Conservation (phyloP, 2,888 invertebrate genomes). For the Cylloceria caligata region DNA sequence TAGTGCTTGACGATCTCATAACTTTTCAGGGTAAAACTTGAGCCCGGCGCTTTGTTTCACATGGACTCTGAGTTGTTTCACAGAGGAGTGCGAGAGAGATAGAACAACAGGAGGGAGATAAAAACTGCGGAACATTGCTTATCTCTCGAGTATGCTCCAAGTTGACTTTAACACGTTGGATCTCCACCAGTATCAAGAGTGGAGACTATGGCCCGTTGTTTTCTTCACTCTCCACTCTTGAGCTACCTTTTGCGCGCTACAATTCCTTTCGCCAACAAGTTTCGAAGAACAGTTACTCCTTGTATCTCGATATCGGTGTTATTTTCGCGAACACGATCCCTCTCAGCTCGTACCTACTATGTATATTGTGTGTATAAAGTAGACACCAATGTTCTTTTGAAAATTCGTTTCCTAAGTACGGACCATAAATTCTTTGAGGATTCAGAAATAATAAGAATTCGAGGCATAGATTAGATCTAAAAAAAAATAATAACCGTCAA, state of each 20-base stretch:
- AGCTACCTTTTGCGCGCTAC: not conserved
- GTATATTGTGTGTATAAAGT: not conserved
- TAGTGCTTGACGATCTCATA: conserved; percentile 53
- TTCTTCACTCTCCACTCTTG: conserved; percentile 8
- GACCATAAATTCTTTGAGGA: not conserved
- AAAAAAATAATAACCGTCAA: no score
- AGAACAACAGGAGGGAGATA: conserved; percentile 13
- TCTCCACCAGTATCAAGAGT: conserved; percentile 31
- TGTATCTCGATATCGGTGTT: conserved; percentile 33
- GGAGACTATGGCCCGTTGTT: conserved; percentile 54
- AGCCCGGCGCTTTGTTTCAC: conserved; percentile 59
- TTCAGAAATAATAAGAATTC: not conserved
- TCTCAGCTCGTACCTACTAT: not conserved
- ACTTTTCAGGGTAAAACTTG: conserved; percentile 60
- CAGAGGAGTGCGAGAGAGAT: conserved; percentile 34
- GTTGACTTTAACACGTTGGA: conserved; percentile 58
- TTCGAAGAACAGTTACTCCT: conserved; percentile 40
- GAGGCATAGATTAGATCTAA: not conserved
- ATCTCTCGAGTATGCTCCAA: conserved; percentile 57
- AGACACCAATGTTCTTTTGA: not conserved
- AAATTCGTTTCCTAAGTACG: not conserved
- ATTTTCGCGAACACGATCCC: conserved; percentile 14
- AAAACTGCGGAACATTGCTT: conserved; percentile 55
- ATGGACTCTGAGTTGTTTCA: conserved; percentile 31
- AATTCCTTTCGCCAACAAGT: conserved; percentile 26